These are phyloP conservation scores for Zoanthus gigantus DNA, from an alignment of 92 coral and sea anemone genomes.

Conservation along the genomic window DNA sequence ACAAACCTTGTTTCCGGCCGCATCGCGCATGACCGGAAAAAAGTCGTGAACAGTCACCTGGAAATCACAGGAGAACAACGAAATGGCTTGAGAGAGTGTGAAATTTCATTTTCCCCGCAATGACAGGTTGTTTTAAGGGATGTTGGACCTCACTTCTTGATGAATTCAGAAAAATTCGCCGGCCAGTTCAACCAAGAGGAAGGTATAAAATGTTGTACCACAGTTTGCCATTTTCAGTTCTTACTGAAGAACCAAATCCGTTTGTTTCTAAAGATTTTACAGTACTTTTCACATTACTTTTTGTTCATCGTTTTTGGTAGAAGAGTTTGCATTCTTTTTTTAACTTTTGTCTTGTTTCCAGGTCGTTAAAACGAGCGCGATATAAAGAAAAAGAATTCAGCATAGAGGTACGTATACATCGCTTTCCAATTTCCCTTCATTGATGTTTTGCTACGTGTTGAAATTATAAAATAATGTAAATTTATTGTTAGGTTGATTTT, in stretches of 20 bases:
- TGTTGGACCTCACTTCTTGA: conserved; percentile 92
- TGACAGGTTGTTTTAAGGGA: conserved; percentile 85
- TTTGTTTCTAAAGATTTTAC: background rate
- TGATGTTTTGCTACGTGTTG: background rate
- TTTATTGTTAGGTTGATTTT: too few relatives aligned
- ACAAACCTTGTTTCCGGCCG: background rate
- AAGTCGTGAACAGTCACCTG: conserved; percentile 26
- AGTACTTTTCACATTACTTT: background rate
- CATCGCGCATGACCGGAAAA: conserved; percentile 42
- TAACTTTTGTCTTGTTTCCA: conserved; percentile 9
- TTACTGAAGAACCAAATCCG: background rate
- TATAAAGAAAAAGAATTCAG: conserved; percentile 80
- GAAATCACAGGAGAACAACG: conserved; percentile 14
- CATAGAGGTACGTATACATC: conserved; percentile 69
- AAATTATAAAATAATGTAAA: background rate
- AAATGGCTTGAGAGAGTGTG: conserved; percentile 16
- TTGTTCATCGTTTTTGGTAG: background rate
- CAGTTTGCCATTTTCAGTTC: background rate
- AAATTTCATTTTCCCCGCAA: conserved; percentile 29
- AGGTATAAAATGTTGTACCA: conserved; percentile 48
- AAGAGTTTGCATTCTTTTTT: background rate
- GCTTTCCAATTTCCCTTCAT: too few relatives aligned
- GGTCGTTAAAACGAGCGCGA: conserved; percentile 78
- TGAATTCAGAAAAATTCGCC: conserved; percentile 75
- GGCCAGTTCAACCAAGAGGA: conserved; percentile 77